Evolutionary conservation across 2,888 invertebrate genomes (phyloP).

Genomic region (Pollenia amentaria): DNA sequence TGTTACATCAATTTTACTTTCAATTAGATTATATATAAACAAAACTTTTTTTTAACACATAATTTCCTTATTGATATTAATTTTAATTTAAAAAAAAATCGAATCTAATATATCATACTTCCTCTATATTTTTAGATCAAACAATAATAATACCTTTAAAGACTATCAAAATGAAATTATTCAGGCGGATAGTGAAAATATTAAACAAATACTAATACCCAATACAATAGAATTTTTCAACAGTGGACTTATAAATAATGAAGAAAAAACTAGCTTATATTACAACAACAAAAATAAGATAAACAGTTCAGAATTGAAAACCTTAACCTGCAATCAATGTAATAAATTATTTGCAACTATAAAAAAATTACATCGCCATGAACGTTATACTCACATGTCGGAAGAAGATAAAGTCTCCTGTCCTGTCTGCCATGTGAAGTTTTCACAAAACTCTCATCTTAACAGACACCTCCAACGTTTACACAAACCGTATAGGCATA

Average conservation of each 20-base stretch:
- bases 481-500: background rate
- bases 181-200: background rate
- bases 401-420: background rate
- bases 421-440: background rate
- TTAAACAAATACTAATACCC: slow-evolving; percentile 12
- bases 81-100: too few species aligned
- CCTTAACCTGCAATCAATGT: background rate
- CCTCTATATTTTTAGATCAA: slow-evolving; percentile 1
- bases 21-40: too few species aligned
- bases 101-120: background rate
- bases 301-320: background rate
- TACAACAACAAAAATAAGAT: background rate
- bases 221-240: background rate
- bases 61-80: too few species aligned
- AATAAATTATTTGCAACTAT: background rate
- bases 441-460: background rate
- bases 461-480: background rate
- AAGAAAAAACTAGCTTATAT: background rate
- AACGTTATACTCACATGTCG: background rate
- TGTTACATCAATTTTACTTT: too few species aligned
- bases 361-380: background rate
- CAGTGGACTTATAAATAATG: background rate
- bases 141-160: background rate
- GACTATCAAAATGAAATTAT: background rate
- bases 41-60: too few species aligned